A percentile compares a stretch with the other conserved stretches of the same genome.
Conservation (phyloP, 2,888 invertebrate species). For the Macrophya annulata region DNA sequence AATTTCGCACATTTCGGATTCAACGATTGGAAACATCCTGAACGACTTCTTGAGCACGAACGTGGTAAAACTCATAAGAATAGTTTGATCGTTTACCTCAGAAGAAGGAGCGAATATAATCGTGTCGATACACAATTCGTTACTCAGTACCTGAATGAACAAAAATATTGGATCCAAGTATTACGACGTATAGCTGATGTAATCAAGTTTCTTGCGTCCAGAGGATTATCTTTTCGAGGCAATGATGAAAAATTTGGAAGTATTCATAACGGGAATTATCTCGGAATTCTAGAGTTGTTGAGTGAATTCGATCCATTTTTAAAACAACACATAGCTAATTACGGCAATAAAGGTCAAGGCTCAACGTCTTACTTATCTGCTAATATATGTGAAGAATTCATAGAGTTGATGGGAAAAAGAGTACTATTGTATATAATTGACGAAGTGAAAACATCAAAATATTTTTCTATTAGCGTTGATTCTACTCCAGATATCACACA, state of each 20-base stretch:
- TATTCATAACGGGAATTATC: conserved; percentile 37
- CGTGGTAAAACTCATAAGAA: not conserved
- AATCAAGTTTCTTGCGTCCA: not conserved
- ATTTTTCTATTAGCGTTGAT: conserved; percentile 49
- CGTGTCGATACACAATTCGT: conserved; percentile 14
- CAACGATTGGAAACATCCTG: conserved; percentile 46
- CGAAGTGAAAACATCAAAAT: conserved; percentile 44
- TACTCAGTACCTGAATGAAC: conserved; percentile 24
- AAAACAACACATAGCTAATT: conserved; percentile 50
- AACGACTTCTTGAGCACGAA: conserved; percentile 16
- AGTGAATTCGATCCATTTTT: conserved; percentile 56
- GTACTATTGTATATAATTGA: conserved; percentile 42
- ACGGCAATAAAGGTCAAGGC: conserved; percentile 54
- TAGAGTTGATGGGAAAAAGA: conserved; percentile 50
- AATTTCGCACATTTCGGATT: conserved; percentile 2
- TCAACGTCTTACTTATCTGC: conserved; percentile 42
- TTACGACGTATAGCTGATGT: not conserved
- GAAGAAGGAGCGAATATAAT: not conserved
- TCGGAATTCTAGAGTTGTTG: conserved; percentile 53
- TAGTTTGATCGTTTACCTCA: not conserved
- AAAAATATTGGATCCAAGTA: conserved; percentile 42
- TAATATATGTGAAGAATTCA: conserved; percentile 57
- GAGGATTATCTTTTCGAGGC: conserved; percentile 1
- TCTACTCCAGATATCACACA: conserved; percentile 56
- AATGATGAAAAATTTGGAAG: not conserved